Conservation (phyloP, 1,140 invertebrate genomes). For the Drosophila virilis region DNA sequence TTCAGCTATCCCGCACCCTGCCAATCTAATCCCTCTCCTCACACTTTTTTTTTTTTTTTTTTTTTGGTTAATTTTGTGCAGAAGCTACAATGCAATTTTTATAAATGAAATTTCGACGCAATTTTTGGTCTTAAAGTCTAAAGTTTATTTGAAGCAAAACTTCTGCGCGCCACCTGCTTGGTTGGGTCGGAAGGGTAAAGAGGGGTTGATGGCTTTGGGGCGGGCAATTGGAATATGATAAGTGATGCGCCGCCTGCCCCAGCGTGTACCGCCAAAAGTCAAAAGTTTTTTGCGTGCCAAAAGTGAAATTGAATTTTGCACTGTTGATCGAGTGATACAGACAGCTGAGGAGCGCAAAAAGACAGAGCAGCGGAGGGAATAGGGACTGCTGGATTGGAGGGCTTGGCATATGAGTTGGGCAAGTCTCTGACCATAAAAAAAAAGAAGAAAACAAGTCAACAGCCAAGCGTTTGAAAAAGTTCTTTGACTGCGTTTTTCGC, state of each 20-base stretch:
- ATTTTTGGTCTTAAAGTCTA: constrained; percentile 32
- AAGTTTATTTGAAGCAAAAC: constrained; percentile 37
- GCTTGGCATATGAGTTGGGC: constrained; percentile 33
- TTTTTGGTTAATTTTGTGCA: constrained; percentile 27
- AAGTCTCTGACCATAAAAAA: constrained; percentile 44
- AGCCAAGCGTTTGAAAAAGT: constrained; percentile 44
- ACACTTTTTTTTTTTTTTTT: constrained; percentile 27
- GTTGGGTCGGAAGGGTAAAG: neutral
- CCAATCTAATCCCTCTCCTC: neutral
- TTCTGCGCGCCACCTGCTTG: constrained; percentile 24
- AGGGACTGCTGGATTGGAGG: neutral
- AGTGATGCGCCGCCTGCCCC: constrained; percentile 49
- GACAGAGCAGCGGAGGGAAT: no score
- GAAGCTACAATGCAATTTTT: constrained; percentile 28
- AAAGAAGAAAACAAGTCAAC: constrained; percentile 36
- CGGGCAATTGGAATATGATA: constrained; percentile 69
- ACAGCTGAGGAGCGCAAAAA: constrained; percentile 12
- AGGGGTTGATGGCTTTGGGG: neutral
- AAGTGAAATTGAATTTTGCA: constrained; percentile 79
- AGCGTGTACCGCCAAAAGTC: constrained; percentile 29
- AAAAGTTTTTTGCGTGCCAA: constrained; percentile 50
- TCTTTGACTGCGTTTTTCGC: constrained; percentile 16
- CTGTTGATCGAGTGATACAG: constrained; percentile 74
- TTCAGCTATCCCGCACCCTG: neutral
- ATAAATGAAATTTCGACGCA: constrained; percentile 21